Percentiles rank a stretch among this genome's conserved stretches.
Conservation (phyloP, 2,888 invertebrate species). For the Plemyria rubiginata region DNA sequence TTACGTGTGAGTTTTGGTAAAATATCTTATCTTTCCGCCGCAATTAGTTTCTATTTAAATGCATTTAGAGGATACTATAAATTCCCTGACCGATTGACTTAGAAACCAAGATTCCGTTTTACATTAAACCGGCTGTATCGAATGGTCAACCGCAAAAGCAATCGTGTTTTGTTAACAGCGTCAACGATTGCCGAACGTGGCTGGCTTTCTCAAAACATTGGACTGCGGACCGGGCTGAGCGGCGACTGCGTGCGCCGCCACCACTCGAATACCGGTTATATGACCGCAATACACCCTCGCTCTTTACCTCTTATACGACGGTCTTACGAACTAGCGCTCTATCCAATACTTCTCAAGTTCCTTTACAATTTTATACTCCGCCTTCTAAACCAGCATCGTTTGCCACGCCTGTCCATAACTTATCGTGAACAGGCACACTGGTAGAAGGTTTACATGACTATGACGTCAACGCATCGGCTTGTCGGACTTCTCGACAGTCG, state of each 20-base stretch:
- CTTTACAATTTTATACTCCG: constrained; percentile 33
- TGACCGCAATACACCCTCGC: constrained; percentile 81
- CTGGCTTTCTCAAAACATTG: constrained; percentile 83
- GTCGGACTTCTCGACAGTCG: constrained; percentile 80
- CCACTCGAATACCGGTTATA: constrained; percentile 83
- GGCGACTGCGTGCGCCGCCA: constrained; percentile 71
- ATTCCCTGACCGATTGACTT: constrained; percentile 38
- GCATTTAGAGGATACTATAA: constrained; percentile 6
- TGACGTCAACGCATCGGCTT: constrained; percentile 84
- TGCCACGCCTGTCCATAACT: constrained; percentile 39
- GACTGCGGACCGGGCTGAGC: constrained; percentile 69
- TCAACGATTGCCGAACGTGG: constrained; percentile 72
- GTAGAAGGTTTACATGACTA: constrained; percentile 75
- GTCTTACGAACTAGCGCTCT: constrained; percentile 46
- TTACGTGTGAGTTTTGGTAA: background rate
- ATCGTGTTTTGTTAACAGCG: constrained; percentile 77
- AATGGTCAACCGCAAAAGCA: constrained; percentile 68
- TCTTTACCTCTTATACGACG: constrained; percentile 54
- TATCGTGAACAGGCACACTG: constrained; percentile 52
- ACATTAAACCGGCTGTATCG: constrained; percentile 56
- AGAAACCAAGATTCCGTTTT: constrained; percentile 59
- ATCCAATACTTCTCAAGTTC: constrained; percentile 62
- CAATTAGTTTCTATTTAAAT: constrained; percentile 7
- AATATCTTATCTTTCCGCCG: background rate
- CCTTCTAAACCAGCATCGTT: constrained; percentile 60